phyloP scores from a whole-genome alignment of 1,140 invertebrate species.

The Meloidogyne exigua region DNA sequence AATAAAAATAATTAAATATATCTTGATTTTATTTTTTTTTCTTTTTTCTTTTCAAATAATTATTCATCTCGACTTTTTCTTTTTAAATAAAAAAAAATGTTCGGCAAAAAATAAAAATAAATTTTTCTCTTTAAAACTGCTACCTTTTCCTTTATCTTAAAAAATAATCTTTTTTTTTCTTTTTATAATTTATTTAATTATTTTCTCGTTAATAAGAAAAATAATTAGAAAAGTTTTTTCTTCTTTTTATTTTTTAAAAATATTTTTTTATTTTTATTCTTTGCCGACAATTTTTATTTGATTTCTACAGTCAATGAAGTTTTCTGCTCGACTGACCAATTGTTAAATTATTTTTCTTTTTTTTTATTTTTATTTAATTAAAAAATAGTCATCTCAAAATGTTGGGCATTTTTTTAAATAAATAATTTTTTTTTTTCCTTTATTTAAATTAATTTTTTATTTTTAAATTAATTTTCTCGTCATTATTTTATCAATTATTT shows the following conservation, averaged over 20 bases:
- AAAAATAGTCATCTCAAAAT: too few relatives aligned
- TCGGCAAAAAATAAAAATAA: not conserved
- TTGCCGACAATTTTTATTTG: not conserved
- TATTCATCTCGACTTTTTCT: not conserved
- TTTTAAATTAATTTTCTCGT: too few relatives aligned
- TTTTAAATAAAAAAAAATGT: not conserved
- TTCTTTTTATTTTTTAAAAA: not conserved
- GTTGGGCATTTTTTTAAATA: too few relatives aligned
- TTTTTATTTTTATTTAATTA: not conserved
- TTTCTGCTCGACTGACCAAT: not conserved
- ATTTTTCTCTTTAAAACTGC: not conserved
- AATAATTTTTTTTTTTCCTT: too few relatives aligned
- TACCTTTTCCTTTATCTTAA: not conserved
- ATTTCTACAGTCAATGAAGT: not conserved
- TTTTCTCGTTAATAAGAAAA: not conserved
- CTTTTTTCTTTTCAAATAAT: not conserved
- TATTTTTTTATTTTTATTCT: too few relatives aligned
- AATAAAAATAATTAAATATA: too few relatives aligned
- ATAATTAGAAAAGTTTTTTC: not conserved
- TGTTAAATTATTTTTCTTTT: not conserved
- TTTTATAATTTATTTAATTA: not conserved
- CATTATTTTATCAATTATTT: not conserved
- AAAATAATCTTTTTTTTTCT: not conserved
- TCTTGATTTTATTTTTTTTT: not conserved
- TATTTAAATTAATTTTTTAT: too few relatives aligned